These are phyloP conservation scores for Pteropus alecto DNA, from an alignment of 2,113 vertebrate species.

Conservation along the genomic window DNA sequence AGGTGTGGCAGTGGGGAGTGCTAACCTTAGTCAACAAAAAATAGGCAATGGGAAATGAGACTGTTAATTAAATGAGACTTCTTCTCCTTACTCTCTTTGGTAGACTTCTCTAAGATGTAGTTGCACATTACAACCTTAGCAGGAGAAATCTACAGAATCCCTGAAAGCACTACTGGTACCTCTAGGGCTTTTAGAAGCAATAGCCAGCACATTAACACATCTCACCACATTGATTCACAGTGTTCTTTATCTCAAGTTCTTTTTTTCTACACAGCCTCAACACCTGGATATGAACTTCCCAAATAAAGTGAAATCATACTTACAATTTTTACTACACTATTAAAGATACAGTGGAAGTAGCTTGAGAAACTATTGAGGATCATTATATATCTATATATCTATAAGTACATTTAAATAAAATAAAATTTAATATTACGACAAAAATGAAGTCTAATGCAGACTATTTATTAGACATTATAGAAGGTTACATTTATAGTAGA, in stretches of 20 bases:
- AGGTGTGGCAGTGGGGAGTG: no score
- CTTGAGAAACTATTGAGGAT: neutral
- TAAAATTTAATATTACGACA: neutral
- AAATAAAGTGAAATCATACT: neutral
- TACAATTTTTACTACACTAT: neutral
- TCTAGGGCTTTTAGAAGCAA: neutral
- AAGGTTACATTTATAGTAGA: neutral
- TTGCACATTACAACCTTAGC: neutral
- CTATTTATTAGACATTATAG: neutral
- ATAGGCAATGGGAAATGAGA: rapidly evolving
- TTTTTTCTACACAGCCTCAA: neutral
- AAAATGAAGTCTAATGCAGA: neutral
- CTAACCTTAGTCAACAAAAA: neutral
- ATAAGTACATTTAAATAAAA: neutral
- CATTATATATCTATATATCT: neutral
- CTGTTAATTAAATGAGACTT: neutral
- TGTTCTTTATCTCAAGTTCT: neutral
- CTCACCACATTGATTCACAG: neutral
- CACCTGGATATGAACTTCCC: neutral
- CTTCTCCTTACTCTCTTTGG: neutral
- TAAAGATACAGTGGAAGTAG: neutral
- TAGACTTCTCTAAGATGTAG: neutral
- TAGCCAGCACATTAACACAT: neutral
- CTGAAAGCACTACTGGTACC: neutral
- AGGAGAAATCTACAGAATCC: neutral